Evolutionary conservation across 1,140 invertebrate genomes (phyloP), one percentile per base, ranked within the genome.

Genomic region (Neotoxoptera formosana): DNA sequence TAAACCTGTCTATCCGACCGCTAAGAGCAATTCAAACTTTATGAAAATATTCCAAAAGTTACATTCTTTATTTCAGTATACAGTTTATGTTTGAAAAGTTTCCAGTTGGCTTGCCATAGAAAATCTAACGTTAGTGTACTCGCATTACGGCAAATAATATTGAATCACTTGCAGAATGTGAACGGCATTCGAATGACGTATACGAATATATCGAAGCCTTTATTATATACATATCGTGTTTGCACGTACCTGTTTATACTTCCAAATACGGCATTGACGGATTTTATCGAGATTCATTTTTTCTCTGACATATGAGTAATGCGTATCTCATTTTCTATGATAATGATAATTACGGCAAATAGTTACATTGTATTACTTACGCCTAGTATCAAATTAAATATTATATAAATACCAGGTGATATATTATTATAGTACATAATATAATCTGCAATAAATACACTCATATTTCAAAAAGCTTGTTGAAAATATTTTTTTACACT

Each of bases 1-100:
- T 36, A 48, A 53, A 89, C 51, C 20, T 53, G 30, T 47, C 88
- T 21, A 21, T 36, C 36, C 47, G 8, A 56, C n/a, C 51, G 53
- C 45, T 89, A 53, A 36, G 34, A 41, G 34, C 51, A 36, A 56
- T 89, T 89, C n/a, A 89, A 56, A 89, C 51, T 89, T 89, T 89
- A 89, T 56, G 88, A 89, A 89, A 89, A 56, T 53, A 89, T 89
- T 89, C n/a, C 6, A 41, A 89, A 89, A 89, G 48, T 89, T 47
- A 48, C 86, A 21, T 53, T 51, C 30, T 88, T 89, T 89, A 56
- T 89, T 89, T 53, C 51, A 89, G 34, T 41, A 89, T 30, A 89
- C 34, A 89, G 21, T 53, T 87, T 47, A 87, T 23, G 84, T 34
- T 25, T 60, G 53, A 45, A 60, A 56, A 90, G 89, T 90, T 90